Evolutionary conservation across 2,888 invertebrate species (phyloP).

Genomic region (Unio pictorum): DNA sequence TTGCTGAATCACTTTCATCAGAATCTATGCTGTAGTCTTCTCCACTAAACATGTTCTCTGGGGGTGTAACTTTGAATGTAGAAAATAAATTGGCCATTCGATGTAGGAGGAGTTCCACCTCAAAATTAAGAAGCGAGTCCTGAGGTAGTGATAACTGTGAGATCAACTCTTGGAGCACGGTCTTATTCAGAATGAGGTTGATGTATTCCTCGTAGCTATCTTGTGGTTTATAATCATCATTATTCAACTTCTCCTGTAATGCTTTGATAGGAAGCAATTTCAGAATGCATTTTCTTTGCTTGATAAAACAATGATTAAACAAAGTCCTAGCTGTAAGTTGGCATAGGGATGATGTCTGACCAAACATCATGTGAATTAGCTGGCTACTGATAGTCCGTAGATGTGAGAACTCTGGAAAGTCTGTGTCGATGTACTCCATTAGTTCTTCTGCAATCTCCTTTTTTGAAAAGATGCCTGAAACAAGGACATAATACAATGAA

Average conservation of each 20-base stretch:
- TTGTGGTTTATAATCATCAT: slow-evolving; percentile 35
- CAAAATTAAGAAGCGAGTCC: slow-evolving; percentile 51
- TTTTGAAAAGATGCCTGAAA: slow-evolving; percentile 54
- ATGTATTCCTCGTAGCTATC: slow-evolving; percentile 57
- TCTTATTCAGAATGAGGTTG: slow-evolving; percentile 48
- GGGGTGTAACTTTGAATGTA: slow-evolving; percentile 43
- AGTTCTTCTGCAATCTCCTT: slow-evolving; percentile 57
- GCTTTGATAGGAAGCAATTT: slow-evolving; percentile 46
- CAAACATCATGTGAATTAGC: slow-evolving; percentile 57
- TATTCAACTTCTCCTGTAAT: slow-evolving; percentile 41
- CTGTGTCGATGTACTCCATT: slow-evolving; percentile 40
- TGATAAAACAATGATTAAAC: slow-evolving; percentile 53
- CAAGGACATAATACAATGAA: neutral
- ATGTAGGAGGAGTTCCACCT: slow-evolving; percentile 57
- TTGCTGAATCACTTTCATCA: slow-evolving; percentile 42
- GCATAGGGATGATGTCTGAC: slow-evolving; percentile 50
- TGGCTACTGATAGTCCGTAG: slow-evolving; percentile 39
- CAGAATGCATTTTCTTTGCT: slow-evolving; percentile 40
- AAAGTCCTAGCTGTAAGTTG: slow-evolving; percentile 56
- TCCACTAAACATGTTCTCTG: slow-evolving; percentile 46
- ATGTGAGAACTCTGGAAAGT: slow-evolving; percentile 55
- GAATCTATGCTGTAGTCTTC: slow-evolving; percentile 38
- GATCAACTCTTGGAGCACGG: slow-evolving; percentile 49
- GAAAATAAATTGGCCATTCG: slow-evolving; percentile 45
- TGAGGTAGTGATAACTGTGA: slow-evolving; percentile 42